These are phyloP conservation scores for Molossus molossus DNA, from an alignment of 2,797 vertebrate genomes.

Conservation along the genomic window DNA sequence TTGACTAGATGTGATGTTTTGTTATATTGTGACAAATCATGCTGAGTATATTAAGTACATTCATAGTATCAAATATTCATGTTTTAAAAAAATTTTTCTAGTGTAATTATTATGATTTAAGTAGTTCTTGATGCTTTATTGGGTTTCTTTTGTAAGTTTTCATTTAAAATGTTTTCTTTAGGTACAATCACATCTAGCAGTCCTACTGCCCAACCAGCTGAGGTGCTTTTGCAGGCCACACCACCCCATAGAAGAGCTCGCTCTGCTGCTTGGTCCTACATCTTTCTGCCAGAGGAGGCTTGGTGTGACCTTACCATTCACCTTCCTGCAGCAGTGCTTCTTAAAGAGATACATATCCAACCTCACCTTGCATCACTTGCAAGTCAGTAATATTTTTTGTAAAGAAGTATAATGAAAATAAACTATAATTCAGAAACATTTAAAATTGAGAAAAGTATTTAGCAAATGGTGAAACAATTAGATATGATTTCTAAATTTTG, in stretches of 20 bases:
- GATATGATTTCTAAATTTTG: background rate
- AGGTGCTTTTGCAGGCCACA: slow-evolving; percentile 98
- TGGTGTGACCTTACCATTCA: slow-evolving; percentile 99
- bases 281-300: slow-evolving; percentile 98
- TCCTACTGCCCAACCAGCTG: slow-evolving; percentile 99
- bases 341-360: slow-evolving; percentile 99
- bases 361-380: slow-evolving; percentile 99
- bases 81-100: slow-evolving; percentile 9
- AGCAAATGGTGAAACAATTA: background rate
- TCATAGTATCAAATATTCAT: background rate
- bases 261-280: slow-evolving; percentile 99
- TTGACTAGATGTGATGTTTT: slow-evolving; percentile 37
- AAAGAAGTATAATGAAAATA: slow-evolving; percentile 6
- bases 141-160: background rate
- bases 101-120: slow-evolving; percentile 50
- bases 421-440: background rate
- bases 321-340: slow-evolving; percentile 97
- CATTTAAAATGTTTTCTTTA: slow-evolving; percentile 83
- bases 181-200: slow-evolving; percentile 99
- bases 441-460: slow-evolving; percentile 48
- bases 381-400: slow-evolving; percentile 92
- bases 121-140: slow-evolving; percentile 27
- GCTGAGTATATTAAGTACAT: background rate
- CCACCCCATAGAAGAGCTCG: slow-evolving; percentile 97
- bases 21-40: background rate